Evolutionary conservation across 23 tunicate genomes (phyloP).

Genomic region (Halocynthia aurantium): DNA sequence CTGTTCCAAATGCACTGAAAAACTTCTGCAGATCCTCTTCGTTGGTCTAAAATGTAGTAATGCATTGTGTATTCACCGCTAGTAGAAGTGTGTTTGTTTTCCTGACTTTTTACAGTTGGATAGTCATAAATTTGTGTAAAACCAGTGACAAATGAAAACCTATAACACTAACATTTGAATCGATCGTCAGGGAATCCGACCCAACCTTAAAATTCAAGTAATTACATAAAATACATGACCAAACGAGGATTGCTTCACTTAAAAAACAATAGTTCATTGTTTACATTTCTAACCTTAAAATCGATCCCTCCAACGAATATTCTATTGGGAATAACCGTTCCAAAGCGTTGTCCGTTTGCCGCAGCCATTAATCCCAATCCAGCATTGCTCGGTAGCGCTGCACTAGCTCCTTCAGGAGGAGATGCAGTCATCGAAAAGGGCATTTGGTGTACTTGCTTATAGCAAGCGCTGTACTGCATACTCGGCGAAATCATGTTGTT

Average conservation of each 20-base stretch:
- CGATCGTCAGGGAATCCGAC: background rate
- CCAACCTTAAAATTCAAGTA: too few relatives aligned
- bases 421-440: background rate
- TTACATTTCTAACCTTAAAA: conserved; percentile 51
- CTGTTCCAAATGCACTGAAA: conserved; percentile 85
- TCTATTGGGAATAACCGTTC: conserved; percentile 89
- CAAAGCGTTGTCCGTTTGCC: conserved; percentile 50
- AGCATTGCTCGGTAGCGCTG: background rate
- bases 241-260: too few relatives aligned
- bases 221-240: too few relatives aligned
- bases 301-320: conserved; percentile 98
- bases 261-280: too few relatives aligned
- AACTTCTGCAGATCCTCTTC: conserved; percentile 97
- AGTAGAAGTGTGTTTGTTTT: background rate
- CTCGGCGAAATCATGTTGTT: conserved; percentile 8
- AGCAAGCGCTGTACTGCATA: conserved; percentile 9
- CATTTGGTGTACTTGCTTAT: conserved; percentile 14
- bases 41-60: conserved; percentile 48
- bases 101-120: too few relatives aligned
- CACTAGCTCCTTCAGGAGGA: conserved; percentile 1
- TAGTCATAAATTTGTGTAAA: too few relatives aligned
- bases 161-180: too few relatives aligned
- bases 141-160: too few relatives aligned
- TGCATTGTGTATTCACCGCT: background rate
- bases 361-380: conserved; percentile 22